Percentiles rank a stretch among this genome's conserved stretches.
Conservation (phyloP, 1,140 invertebrate genomes). For the Trachymyrmex cornetzi region DNA sequence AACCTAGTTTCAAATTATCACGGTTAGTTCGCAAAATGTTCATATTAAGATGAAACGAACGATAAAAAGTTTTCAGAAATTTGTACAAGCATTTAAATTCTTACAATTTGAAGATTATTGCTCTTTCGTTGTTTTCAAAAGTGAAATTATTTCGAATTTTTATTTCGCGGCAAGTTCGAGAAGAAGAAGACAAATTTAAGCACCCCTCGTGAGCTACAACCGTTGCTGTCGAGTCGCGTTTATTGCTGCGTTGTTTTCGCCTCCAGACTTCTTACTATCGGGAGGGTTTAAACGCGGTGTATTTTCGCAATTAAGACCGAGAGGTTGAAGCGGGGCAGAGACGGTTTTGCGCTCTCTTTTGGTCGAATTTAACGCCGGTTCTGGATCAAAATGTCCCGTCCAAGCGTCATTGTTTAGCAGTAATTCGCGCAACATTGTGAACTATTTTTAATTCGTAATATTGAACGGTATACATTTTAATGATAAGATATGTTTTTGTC, state of each 20-base stretch:
- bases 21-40: background rate
- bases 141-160: constrained; percentile 30
- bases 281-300: constrained; percentile 43
- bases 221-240: constrained; percentile 56
- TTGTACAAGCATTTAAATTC: background rate
- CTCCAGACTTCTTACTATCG: constrained; percentile 61
- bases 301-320: constrained; percentile 61
- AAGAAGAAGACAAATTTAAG: constrained; percentile 62
- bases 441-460: constrained; percentile 8
- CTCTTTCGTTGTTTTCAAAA: background rate
- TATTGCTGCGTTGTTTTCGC: constrained; percentile 58
- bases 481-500: background rate
- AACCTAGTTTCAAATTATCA: constrained; percentile 16
- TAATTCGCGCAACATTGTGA: constrained; percentile 32
- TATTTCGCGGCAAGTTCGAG: constrained; percentile 1
- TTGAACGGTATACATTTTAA: background rate
- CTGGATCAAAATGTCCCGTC: constrained; percentile 58
- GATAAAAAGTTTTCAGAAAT: background rate
- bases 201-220: constrained; percentile 36
- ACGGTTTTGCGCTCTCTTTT: constrained; percentile 52
- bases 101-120: background rate
- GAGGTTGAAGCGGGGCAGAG: background rate
- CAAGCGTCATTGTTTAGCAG: constrained; percentile 32
- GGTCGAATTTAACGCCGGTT: constrained; percentile 52
- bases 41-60: background rate